A percentile compares a stretch with the other conserved stretches of the same genome.
Conservation (phyloP, 1,140 invertebrate genomes). For the Anastrepha ludens region DNA sequence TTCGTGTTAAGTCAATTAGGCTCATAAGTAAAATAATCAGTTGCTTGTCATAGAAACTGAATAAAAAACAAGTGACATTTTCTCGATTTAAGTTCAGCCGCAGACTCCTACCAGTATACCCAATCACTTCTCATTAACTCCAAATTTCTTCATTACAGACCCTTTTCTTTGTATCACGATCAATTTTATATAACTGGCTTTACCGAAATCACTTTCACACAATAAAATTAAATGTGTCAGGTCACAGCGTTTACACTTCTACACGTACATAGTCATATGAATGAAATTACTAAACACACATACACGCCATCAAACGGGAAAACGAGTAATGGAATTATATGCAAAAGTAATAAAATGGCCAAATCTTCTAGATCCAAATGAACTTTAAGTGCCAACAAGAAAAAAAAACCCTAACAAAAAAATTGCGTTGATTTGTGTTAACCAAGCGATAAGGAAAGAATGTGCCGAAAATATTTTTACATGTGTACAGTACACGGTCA, state of each 20-base stretch:
- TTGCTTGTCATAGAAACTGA: too few relatives aligned
- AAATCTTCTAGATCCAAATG: background rate
- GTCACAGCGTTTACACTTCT: background rate
- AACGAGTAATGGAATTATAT: background rate
- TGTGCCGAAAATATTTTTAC: background rate
- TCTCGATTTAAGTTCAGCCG: too few relatives aligned
- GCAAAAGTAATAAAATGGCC: conserved; percentile 38
- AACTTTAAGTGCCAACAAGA: background rate
- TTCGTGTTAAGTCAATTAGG: too few relatives aligned
- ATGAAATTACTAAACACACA: background rate
- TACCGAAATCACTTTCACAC: conserved; percentile 26
- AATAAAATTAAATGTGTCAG: conserved; percentile 41
- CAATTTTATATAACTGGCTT: conserved; percentile 1
- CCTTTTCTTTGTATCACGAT: background rate
- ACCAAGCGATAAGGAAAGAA: background rate
- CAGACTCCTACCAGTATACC: too few relatives aligned
- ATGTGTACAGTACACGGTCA: background rate
- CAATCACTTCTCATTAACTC: too few relatives aligned
- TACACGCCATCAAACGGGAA: background rate
- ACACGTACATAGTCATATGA: background rate
- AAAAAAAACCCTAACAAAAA: background rate
- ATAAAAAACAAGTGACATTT: too few relatives aligned
- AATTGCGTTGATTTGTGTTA: background rate
- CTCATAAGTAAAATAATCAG: too few relatives aligned
- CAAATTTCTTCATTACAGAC: background rate